Base-by-base conservation (phyloP, 1,140 invertebrate species). In the Hylaeus volcanicus region DNA sequence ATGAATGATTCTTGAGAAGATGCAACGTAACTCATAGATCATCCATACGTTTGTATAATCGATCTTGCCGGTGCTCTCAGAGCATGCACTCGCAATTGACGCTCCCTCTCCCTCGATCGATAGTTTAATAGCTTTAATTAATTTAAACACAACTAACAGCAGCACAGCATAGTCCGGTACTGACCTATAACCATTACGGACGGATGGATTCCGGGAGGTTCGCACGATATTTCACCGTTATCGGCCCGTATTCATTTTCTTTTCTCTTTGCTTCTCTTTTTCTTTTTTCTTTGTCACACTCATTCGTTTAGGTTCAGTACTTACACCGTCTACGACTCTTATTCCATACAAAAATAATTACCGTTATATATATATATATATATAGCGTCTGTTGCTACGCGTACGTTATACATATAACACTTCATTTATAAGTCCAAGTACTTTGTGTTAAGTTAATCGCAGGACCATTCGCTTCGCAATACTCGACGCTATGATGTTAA, bases 181-280 rank as follows among this genome's bases (percentile, higher is more conserved):
- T 93, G 92, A 93, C 92, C 92, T 93, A 93, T 93, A 93, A 93
- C 87, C 91, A 93, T 89, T 91, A 92, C 92, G 92, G 92, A 93
- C 92, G 92, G 92, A 93, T 90, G 88, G 88, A 90, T 89, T 91
- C 87, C 87, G 86, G 78, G 65, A 88, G 86, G 81, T 71, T 86
- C 85, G 74, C 78, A 64, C 80, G 79, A 81, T 79, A 76, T 70
- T 83, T 83, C 64, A 81, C 58, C 71, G 58, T 68, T 74, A 79
- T 88, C 66, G 60, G 65, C 55, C 58, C 75, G 79, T 68, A 70
- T 78, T 76, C 68, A 71, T 77, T 58, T 39, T 64, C 70, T 41
- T 73, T 66, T 69, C 66, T 71, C 43, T 80, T 71, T 76, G 65
- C n/a, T 26, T 79, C 26, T 64, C 70, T 41, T 73, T 66, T 69